Evolutionary conservation across 2,888 invertebrate species (phyloP), one percentile per base, ranked within the genome.

Genomic region (Hoplodrina blanda): DNA sequence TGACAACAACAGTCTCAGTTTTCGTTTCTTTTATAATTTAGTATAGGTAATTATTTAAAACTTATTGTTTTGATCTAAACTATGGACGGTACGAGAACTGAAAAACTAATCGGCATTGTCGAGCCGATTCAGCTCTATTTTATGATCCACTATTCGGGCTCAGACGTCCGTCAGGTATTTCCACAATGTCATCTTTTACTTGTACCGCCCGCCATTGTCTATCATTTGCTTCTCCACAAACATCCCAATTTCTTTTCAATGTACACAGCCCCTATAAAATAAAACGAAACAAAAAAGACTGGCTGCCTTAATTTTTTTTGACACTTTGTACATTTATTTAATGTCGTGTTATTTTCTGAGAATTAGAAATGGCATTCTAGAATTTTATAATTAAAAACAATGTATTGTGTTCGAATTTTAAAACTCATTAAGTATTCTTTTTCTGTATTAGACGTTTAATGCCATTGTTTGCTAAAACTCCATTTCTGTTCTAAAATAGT

Each of bases 171-270:
- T 63, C 66, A 81, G 83, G 81, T 81, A 81, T 86, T 88, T 87
- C 84, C 81, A 80, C 78, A 82, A 84, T 85, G 82, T 81, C 78
- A 83, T 75, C 84, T 85, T 90, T 90, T 87, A 83, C 76, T 69
- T 59, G 60, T 66, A 71, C 78, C 77, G 73, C 84, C 78, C 77
- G 73, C 84, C 79, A 88, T 93, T 93, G 92, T 93, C 87, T 92
- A 85, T 84, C 69, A 75, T 88, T 89, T 88, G 89, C 87, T 88
- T 87, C 83, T 81, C 78, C 74, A 81, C 88, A 90, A 90, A 90
- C 85, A 90, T 85, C 84, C 86, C 84, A 84, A 88, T 88, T 86
- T 89, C 88, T 89, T 87, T 90, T 89, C 85, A 86, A 86, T 84
- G 76, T 78, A 79, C 75, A 79, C 69, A 83, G 84, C 80, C 87